These are phyloP conservation scores for Premnoplex brunnescens DNA, from an alignment of 2,797 vertebrate species.

Conservation along the genomic window DNA sequence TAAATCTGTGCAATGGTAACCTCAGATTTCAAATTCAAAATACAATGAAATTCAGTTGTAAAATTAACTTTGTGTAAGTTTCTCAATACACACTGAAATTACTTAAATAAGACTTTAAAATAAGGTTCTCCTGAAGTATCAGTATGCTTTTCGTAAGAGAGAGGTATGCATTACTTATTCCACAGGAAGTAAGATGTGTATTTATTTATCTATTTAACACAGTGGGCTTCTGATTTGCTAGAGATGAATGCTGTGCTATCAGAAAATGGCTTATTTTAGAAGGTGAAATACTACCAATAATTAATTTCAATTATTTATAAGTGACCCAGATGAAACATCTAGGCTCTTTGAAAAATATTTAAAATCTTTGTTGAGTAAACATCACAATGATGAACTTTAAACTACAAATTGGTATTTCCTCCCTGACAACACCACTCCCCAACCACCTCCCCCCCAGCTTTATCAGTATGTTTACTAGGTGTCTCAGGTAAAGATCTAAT, in stretches of 20 bases:
- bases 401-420: not conserved
- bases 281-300: not conserved
- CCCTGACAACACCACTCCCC: not conserved
- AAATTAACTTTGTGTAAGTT: not conserved
- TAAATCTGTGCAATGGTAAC: not conserved
- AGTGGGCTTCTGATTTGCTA: not conserved
- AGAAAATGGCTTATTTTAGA: not conserved
- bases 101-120: not conserved
- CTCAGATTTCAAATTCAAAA: not conserved
- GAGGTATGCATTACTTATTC: not conserved
- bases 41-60: not conserved
- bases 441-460: not conserved
- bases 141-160: not conserved
- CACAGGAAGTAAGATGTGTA: not conserved
- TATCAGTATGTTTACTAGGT: not conserved
- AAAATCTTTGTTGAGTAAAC: not conserved
- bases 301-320: not conserved
- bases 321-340: not conserved
- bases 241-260: not conserved
- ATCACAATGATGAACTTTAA: not conserved
- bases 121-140: not conserved
- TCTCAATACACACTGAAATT: not conserved
- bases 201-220: not conserved
- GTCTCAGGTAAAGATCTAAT: not conserved
- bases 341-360: not conserved